These are phyloP conservation scores for Thamnophis sirtalis DNA, from an alignment of 2,113 vertebrate species.

Conservation along the genomic window DNA sequence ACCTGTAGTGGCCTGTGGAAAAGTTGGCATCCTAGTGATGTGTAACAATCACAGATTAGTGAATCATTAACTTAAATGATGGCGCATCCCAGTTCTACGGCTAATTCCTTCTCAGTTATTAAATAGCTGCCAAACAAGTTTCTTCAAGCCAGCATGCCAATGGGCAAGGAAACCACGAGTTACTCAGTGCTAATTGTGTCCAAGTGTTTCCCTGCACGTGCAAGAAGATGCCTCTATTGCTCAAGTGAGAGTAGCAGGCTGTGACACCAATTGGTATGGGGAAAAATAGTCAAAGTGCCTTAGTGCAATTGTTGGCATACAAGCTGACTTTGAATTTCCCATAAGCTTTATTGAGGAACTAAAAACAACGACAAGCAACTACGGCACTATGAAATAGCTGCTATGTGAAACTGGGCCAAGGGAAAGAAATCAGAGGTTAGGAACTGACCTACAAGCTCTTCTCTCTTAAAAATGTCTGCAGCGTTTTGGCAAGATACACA, in stretches of 20 bases:
- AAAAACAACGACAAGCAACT: neutral
- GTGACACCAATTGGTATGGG: neutral
- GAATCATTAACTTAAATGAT: neutral
- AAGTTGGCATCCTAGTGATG: neutral
- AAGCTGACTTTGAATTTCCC: neutral
- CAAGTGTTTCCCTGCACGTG: neutral
- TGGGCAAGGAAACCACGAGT: constrained; percentile 14
- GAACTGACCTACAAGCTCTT: neutral
- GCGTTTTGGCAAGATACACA: neutral
- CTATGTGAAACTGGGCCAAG: neutral
- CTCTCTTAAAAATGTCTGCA: neutral
- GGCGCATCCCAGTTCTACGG: neutral
- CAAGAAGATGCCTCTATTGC: neutral
- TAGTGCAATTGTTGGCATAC: neutral
- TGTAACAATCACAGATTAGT: neutral
- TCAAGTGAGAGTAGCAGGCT: neutral
- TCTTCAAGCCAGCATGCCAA: constrained; percentile 5
- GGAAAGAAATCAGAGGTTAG: neutral
- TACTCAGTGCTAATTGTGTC: neutral
- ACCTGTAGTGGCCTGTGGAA: neutral
- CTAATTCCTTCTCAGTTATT: constrained; percentile 1
- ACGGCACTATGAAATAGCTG: neutral
- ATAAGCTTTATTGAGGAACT: neutral
- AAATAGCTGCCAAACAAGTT: constrained; percentile 8
- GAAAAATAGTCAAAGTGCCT: neutral